These are phyloP conservation scores for Mythimna vitellina DNA, from an alignment of 2,888 invertebrate species.

Conservation along the genomic window DNA sequence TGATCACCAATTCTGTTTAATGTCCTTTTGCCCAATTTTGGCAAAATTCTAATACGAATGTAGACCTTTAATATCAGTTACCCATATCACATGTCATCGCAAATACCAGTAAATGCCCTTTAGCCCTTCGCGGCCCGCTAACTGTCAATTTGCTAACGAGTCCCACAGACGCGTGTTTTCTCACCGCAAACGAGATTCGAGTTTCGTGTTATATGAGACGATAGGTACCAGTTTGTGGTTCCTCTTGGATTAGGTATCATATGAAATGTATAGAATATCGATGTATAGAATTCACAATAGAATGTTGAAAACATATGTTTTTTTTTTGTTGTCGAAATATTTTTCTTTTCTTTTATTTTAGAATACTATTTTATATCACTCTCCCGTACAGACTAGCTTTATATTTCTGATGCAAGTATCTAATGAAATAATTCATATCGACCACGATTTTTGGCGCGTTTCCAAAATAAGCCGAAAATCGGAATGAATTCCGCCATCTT, in stretches of 20 bases:
- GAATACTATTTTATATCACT: background rate
- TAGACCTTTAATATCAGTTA: background rate
- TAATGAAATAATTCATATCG: background rate
- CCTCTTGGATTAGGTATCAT: slow-evolving; percentile 13
- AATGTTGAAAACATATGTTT: too few relatives aligned
- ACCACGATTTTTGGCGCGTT: background rate
- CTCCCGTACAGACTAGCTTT: background rate
- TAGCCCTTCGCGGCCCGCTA: slow-evolving; percentile 5
- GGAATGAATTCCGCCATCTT: background rate
- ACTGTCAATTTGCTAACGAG: slow-evolving; percentile 41
- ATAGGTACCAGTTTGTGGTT: slow-evolving; percentile 33
- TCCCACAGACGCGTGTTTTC: slow-evolving; percentile 24
- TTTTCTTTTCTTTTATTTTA: too few relatives aligned
- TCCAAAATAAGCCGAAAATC: background rate
- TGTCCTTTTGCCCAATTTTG: background rate
- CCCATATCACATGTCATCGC: slow-evolving; percentile 2
- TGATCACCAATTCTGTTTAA: background rate
- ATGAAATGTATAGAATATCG: slow-evolving; percentile 7
- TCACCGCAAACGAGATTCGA: slow-evolving; percentile 34
- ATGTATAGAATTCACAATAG: too few relatives aligned
- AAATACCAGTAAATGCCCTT: slow-evolving; percentile 14
- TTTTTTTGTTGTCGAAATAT: too few relatives aligned
- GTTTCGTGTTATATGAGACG: slow-evolving; percentile 34
- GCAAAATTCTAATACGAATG: background rate
- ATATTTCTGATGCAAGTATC: background rate